Evolutionary conservation across 2,888 invertebrate species (phyloP), one percentile per base, ranked within the genome.

Genomic region (Coenonympha glycerion): DNA sequence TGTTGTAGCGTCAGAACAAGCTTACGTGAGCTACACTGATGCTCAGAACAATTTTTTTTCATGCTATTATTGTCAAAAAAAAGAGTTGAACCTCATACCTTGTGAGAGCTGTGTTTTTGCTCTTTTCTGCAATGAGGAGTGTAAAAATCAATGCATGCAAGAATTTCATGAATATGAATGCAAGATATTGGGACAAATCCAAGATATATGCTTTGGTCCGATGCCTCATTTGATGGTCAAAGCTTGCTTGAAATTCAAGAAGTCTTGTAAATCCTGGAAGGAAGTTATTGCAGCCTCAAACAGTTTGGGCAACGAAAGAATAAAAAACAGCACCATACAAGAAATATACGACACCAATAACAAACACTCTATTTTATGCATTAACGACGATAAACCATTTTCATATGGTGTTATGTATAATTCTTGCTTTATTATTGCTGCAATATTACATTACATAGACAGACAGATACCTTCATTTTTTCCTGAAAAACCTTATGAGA

Each of bases 121-220:
- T 3, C 31, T 68, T 9, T 69, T 65, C 41, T 69, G 69, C 42
- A 47, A 56, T 50, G 53, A 62, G 9, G 9, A 46, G 3, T 69
- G 69, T 47, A 62, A 47, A 51, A 28, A 34, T n/a, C 26, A 39
- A 6, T 60, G 63, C 42, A 3, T 51, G 13, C 21, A 48, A 0
- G 60, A 65, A 28, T 65, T 61, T 15, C 69, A 69, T 33, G 31
- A 49, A 0, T 45, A 55, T 49, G 67, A 66, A 55, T 69, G 69
- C 41, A 30, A 55, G 9, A 56, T 65, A 11, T 49, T 64, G 9
- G 50, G 57, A n/a, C n/a, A n/a, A n/a, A n/a, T n/a, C n/a, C n/a
- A n/a, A n/a, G n/a, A n/a, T n/a, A n/a, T 60, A 3, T 33, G 46
- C n/a, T 26, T 34, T 9, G 39, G 33, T 3, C 28, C 39, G 0